phyloP scores from a whole-genome alignment of 2,888 invertebrate genomes.

The Limnephilus lunatus region DNA sequence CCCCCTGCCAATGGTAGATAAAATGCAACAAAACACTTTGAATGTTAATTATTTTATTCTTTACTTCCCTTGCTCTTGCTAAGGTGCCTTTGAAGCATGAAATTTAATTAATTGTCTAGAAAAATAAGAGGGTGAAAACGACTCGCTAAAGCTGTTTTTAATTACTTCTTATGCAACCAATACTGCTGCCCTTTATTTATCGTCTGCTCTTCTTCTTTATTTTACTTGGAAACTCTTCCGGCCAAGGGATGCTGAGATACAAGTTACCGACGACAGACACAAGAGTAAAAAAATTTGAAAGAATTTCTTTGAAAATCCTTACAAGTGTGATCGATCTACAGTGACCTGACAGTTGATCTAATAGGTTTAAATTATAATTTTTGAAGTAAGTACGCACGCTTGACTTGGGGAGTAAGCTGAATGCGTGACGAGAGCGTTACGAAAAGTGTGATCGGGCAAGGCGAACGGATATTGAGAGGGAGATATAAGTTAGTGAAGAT shows the following conservation, averaged over 20 bases:
- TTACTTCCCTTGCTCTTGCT: slow-evolving; percentile 29
- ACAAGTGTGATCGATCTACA: too few species aligned
- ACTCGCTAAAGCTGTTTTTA: slow-evolving; percentile 50
- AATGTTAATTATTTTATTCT: slow-evolving; percentile 46
- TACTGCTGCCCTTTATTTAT: slow-evolving; percentile 39
- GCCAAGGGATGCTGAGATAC: not conserved
- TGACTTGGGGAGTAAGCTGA: too few species aligned
- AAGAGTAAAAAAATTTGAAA: not conserved
- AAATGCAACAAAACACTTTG: slow-evolving; percentile 27
- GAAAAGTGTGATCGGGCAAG: too few species aligned
- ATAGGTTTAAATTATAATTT: too few species aligned
- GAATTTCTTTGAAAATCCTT: too few species aligned
- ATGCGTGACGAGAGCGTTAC: too few species aligned
- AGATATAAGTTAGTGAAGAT: too few species aligned
- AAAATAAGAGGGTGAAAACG: slow-evolving; percentile 54
- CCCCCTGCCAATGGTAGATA: not conserved
- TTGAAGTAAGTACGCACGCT: too few species aligned
- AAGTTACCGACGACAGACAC: not conserved
- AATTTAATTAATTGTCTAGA: slow-evolving; percentile 54
- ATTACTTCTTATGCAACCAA: slow-evolving; percentile 52
- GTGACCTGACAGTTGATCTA: too few species aligned
- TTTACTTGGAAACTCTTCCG: not conserved
- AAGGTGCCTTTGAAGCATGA: slow-evolving; percentile 41
- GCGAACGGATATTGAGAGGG: too few species aligned
- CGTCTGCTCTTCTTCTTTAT: not conserved